These are phyloP conservation scores for Heliconius aoede DNA, from an alignment of 2,888 invertebrate genomes.

Conservation along the genomic window DNA sequence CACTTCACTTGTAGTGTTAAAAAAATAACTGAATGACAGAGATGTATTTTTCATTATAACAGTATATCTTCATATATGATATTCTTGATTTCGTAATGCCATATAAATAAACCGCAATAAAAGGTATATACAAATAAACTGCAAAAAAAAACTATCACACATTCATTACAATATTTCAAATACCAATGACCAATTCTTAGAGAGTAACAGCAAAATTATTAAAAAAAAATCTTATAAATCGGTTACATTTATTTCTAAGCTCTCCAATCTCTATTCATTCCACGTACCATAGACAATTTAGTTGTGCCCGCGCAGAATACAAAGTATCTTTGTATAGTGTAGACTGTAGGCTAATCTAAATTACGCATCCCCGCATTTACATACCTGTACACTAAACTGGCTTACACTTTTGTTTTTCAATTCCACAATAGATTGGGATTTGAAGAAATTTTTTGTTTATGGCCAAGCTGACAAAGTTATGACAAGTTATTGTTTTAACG, in stretches of 20 bases:
- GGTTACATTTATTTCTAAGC: background rate
- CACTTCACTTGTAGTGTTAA: too few relatives aligned
- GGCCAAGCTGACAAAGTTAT: background rate
- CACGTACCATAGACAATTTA: conserved; percentile 38
- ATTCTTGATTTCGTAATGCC: background rate
- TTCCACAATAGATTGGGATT: background rate
- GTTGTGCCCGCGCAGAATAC: conserved; percentile 38
- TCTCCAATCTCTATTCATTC: conserved; percentile 32
- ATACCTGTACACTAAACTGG: background rate
- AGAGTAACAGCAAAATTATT: background rate
- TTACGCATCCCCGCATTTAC: conserved; percentile 40
- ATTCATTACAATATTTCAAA: background rate
- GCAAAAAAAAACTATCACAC: background rate
- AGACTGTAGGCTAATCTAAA: conserved; percentile 37
- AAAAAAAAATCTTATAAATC: background rate
- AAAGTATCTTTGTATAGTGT: conserved; percentile 7
- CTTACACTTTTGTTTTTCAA: conserved; percentile 42
- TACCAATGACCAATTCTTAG: background rate
- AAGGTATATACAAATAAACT: background rate
- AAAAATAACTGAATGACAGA: too few relatives aligned
- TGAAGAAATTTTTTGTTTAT: conserved; percentile 3
- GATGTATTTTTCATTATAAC: too few relatives aligned
- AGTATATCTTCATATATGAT: background rate
- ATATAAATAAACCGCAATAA: background rate
- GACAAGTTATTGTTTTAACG: background rate